These are phyloP conservation scores for Rousettus leschenaultii DNA, from an alignment of 2,113 vertebrate genomes.

Conservation along the genomic window DNA sequence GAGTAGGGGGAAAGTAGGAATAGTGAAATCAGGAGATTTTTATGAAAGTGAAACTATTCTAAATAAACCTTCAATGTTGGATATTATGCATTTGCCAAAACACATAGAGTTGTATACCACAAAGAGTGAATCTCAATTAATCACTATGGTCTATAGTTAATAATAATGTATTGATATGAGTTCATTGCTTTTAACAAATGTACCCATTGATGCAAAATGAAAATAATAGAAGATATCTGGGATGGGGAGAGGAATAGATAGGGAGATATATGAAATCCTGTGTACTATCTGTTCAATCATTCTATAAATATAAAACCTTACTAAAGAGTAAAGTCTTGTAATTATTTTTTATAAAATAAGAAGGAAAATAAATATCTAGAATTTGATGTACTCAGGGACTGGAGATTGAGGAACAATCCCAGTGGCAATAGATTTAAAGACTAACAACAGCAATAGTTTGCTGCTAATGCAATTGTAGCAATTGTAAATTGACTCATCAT, in stretches of 20 bases:
- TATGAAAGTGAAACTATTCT: neutral
- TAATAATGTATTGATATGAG: neutral
- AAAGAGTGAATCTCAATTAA: neutral
- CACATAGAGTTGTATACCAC: accelerated
- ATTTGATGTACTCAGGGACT: neutral
- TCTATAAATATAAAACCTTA: neutral
- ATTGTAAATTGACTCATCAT: slow-evolving; percentile 79
- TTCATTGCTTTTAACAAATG: neutral
- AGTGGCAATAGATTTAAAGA: slow-evolving; percentile 11
- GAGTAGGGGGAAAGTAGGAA: neutral
- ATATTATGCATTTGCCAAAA: neutral
- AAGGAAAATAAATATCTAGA: neutral
- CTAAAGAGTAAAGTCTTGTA: neutral
- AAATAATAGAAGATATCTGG: neutral
- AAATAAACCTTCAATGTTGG: neutral
- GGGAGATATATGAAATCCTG: neutral
- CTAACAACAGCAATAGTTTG: neutral
- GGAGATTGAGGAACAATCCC: neutral
- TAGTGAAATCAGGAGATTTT: neutral
- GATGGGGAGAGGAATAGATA: neutral
- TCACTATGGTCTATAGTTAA: neutral
- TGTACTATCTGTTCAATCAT: neutral
- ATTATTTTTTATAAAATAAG: neutral
- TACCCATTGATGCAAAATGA: neutral
- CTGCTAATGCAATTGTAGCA: slow-evolving; percentile 77